Percentiles rank a stretch among this genome's conserved stretches.
These are phyloP conservation scores for Frankliniella intonsa DNA, from an alignment of 2,888 invertebrate genomes.

Conservation along the genomic window DNA sequence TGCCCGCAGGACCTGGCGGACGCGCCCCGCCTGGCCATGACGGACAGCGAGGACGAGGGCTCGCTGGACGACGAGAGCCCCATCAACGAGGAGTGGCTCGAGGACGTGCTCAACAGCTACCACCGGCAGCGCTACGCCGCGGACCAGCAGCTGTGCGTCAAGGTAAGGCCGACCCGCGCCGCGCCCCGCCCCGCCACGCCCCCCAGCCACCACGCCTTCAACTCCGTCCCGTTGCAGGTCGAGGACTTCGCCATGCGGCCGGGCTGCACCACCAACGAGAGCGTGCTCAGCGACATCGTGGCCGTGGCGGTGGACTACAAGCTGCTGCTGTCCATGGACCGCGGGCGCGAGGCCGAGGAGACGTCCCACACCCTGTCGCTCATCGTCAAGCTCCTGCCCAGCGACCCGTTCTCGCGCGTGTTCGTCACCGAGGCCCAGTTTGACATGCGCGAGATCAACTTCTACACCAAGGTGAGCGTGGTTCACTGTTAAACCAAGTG, in stretches of 20 bases:
- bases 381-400: conserved; percentile 70
- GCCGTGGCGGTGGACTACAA: conserved; percentile 69
- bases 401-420: conserved; percentile 72
- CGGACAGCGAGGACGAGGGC: conserved; percentile 51
- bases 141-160: conserved; percentile 28
- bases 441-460: conserved; percentile 74
- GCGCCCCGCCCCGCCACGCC: background rate
- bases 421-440: conserved; percentile 80
- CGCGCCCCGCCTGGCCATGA: conserved; percentile 44
- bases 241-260: conserved; percentile 53
- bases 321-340: conserved; percentile 42
- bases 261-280: conserved; percentile 62
- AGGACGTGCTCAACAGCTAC: conserved; percentile 51
- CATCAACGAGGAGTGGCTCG: conserved; percentile 56
- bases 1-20: conserved; percentile 3
- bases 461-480: conserved; percentile 66
- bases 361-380: conserved; percentile 46
- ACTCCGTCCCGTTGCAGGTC: conserved; percentile 44
- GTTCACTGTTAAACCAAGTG: too few relatives aligned
- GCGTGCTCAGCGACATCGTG: conserved; percentile 70
- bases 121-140: conserved; percentile 42
- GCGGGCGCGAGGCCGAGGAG: conserved; percentile 43
- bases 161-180: conserved; percentile 31
- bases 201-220: background rate
- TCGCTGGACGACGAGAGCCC: conserved; percentile 48